Evolutionary conservation across 2,797 vertebrate species (phyloP), one percentile per base, ranked within the genome.

Genomic region (Poecilia velifera): DNA sequence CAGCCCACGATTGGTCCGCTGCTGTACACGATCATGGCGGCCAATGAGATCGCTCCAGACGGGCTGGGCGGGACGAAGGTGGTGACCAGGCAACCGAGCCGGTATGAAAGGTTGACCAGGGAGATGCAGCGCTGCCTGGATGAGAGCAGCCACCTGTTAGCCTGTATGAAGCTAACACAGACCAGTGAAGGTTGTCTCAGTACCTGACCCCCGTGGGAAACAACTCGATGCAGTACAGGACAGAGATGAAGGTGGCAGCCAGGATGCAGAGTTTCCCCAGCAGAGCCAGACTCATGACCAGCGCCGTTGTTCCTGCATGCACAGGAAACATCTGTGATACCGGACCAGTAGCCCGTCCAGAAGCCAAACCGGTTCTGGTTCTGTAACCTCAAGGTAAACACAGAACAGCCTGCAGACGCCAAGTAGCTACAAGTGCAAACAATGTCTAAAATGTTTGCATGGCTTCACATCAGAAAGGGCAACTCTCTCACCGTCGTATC

Each of bases 121-220:
- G 94, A 90, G 6, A 96, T 18, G 14, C 95, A 96, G 13, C 94
- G 93, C 90, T 95, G 95, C 46, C 95, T 96, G 91, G 13, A 77
- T 14, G 0, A 41, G 0, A 57, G 43, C 0, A 12, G 59, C 16
- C 28, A 20, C 12, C 57, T 16, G 57, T 62, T 31, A 31, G 57
- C 57, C 16, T 64, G 34, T 20, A 0, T 20, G 18, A 18, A 20
- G 62, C 6, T 3, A 36, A 34, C 6, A 18, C n/a, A 14, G 13
- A 31, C 6, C 59, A 34, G 16, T 62, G 6, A 22, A 8, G 31
- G 31, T 39, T 64, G 51, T 25, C 20, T 53, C 55, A 10, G 13
- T 90, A 92, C 95, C 95, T 93, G 88, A 95, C 91, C 10, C 94
- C 85, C 0, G 95, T 96, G 66, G 95, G 95, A 43, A 96, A 96